Percentiles rank a stretch among this genome's conserved stretches.
These are phyloP conservation scores for Physella acuta DNA, from an alignment of 1,140 invertebrate species.

Conservation along the genomic window DNA sequence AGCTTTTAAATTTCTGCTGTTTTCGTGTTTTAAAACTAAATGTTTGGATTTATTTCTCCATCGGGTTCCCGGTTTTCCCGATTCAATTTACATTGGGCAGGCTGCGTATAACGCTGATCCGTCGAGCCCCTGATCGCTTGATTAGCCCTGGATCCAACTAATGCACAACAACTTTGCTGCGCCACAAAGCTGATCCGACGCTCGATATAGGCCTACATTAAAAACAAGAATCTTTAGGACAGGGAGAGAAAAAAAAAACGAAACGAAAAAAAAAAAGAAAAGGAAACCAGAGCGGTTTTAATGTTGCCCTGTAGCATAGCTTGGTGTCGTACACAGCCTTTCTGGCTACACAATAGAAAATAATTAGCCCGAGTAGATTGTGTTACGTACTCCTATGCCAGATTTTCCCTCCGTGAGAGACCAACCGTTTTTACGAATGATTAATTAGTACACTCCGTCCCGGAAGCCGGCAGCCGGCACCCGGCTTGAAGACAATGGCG, in stretches of 20 bases:
- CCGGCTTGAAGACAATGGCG: constrained; percentile 5
- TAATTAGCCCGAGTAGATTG: constrained; percentile 2
- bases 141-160: background rate
- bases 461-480: constrained; percentile 13
- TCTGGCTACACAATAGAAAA: constrained; percentile 7
- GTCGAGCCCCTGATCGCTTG: too few species aligned
- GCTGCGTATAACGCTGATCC: too few species aligned
- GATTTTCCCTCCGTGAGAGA: constrained; percentile 6
- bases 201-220: background rate
- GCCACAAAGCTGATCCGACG: background rate
- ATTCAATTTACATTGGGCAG: too few species aligned
- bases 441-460: constrained; percentile 14
- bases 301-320: too few species aligned
- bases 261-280: too few species aligned
- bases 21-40: too few species aligned
- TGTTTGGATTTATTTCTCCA: too few species aligned
- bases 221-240: background rate
- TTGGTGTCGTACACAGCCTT: too few species aligned
- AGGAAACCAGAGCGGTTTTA: too few species aligned
- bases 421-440: constrained; percentile 13
- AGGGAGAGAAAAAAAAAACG: too few species aligned
- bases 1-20: too few species aligned
- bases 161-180: constrained; percentile 1
- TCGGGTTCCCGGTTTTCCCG: too few species aligned
- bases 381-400: background rate